These are phyloP conservation scores for Chloropsis hardwickii DNA, from an alignment of 2,113 vertebrate genomes.

Conservation along the genomic window DNA sequence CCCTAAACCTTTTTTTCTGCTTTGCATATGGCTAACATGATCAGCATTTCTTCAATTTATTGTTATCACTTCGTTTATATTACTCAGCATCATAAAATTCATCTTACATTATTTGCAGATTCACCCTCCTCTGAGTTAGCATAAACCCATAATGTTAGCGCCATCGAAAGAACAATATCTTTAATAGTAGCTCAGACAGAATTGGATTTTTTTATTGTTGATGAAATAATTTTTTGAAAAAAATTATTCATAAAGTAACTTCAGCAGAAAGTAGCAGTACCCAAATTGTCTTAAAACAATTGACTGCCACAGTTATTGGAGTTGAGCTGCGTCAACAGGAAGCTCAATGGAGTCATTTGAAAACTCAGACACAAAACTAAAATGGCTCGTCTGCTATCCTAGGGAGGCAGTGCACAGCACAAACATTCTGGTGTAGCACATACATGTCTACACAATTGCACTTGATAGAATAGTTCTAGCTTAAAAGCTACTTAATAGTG, in stretches of 20 bases:
- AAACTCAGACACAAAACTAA: fast-evolving
- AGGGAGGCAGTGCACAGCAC: background rate
- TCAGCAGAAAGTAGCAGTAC: background rate
- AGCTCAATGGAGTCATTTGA: background rate
- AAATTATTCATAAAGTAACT: background rate
- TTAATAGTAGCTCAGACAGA: background rate
- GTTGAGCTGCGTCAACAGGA: background rate
- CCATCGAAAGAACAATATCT: background rate
- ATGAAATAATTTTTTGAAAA: background rate
- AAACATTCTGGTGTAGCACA: background rate
- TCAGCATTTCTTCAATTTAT: background rate
- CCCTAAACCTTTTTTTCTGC: background rate
- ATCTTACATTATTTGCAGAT: background rate
- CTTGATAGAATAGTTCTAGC: background rate
- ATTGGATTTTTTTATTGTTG: background rate
- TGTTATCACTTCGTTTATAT: background rate
- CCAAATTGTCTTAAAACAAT: background rate
- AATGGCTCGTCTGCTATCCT: background rate
- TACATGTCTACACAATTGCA: fast-evolving
- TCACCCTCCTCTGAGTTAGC: background rate
- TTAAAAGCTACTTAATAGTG: background rate
- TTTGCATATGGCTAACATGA: background rate
- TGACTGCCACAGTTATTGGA: background rate
- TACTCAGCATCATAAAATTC: background rate
- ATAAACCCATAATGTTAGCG: background rate